Conservation (phyloP, 2,888 invertebrate genomes). For the Busseola fusca region DNA sequence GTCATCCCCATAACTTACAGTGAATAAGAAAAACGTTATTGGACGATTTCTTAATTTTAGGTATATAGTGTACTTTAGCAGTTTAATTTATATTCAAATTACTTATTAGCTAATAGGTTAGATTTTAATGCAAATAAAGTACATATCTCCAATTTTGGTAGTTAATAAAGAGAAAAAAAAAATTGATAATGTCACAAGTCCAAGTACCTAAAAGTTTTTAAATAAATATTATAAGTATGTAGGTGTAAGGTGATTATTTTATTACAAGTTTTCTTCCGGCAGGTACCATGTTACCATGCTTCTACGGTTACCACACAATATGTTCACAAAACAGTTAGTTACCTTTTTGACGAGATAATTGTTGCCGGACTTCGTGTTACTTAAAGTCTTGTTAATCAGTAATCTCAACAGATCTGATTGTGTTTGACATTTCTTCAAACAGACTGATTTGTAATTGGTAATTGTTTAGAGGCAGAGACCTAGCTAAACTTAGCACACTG, state of each 20-base stretch:
- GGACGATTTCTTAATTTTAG: too few relatives aligned
- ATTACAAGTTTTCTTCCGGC: neutral
- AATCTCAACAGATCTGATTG: neutral
- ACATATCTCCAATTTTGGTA: too few relatives aligned
- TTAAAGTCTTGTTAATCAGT: neutral
- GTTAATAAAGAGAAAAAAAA: too few relatives aligned
- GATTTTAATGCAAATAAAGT: too few relatives aligned
- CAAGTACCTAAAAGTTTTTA: neutral
- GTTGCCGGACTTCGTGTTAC: neutral
- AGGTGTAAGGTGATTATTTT: neutral
- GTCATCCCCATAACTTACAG: too few relatives aligned
- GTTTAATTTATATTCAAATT: too few relatives aligned
- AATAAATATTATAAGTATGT: neutral
- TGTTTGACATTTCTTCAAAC: neutral
- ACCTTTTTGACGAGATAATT: neutral
- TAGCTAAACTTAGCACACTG: neutral
- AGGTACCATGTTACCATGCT: too few relatives aligned
- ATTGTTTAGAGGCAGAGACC: neutral
- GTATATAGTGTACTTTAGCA: too few relatives aligned
- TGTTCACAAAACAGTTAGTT: neutral
- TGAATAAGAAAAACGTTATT: too few relatives aligned
- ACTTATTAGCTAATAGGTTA: too few relatives aligned
- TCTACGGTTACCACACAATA: neutral
- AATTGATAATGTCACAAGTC: conserved; percentile 1
- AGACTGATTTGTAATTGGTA: neutral